Evolutionary conservation across 1,140 invertebrate species (phyloP), one percentile per base, ranked within the genome.

Genomic region (Araneus ventricosus): DNA sequence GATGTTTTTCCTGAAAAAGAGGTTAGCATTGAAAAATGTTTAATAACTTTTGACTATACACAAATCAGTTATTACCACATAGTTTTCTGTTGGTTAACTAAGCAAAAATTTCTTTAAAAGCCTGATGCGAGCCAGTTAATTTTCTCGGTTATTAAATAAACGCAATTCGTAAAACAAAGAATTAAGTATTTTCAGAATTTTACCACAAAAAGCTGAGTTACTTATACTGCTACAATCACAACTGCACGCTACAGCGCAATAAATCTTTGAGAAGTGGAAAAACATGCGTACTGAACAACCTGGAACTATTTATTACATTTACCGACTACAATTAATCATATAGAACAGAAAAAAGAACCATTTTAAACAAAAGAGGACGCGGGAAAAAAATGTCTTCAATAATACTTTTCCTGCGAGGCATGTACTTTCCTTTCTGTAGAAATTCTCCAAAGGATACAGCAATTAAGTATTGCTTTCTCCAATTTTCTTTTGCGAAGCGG

Each of bases 381-480:
- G 17, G n/a, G n/a, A 61, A 61, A 86, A 61, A 86, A 86, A 57
- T 34, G 27, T 34, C 6, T 57, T 59, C 84, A 34, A 86, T 86
- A 61, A 86, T 86, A 86, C 30, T 86, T 86, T 86, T 34, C 59
- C 45, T 86, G 52, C 20, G 20, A 37, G n/a, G 52, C 27, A 57
- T 86, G 57, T 61, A 30, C n/a, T 34, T 22, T 86, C 52, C 34
- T 86, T 57, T 57, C 39, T 37, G 22, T 27, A 14, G 37, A 45
- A 84, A 45, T 61, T 86, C 52, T 86, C 30, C 52, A 27, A 86
- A 57, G 84, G 17, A 59, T 86, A 57, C 27, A 59, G 84, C 84
- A 86, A 86, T 86, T 86, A 86, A 86, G 84, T 57, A 86, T 86
- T 86, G 52, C 27, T 61, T 27, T 61, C 52, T 59, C 30, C 84